Percentiles rank a stretch among this genome's conserved stretches.
phyloP scores from a whole-genome alignment of 2,797 vertebrate genomes.

The Manis crassicaudata region DNA sequence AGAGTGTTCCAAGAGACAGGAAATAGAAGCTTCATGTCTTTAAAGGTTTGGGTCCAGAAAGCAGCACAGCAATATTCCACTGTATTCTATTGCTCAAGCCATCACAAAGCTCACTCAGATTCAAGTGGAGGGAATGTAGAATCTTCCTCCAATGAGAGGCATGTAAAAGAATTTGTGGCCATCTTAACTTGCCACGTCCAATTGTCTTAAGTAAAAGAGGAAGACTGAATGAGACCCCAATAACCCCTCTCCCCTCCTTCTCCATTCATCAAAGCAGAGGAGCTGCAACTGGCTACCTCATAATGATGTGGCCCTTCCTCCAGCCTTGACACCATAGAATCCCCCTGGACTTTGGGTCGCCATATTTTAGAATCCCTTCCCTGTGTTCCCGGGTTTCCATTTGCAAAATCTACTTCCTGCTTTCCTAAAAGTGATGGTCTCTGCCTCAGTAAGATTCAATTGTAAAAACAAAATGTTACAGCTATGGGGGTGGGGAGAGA shows the following conservation, averaged over 20 bases:
- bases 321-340: neutral
- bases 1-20: neutral
- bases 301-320: neutral
- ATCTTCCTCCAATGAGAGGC: neutral
- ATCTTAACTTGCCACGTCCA: neutral
- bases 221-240: neutral
- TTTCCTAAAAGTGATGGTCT: slow-evolving; percentile 29
- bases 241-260: neutral
- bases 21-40: neutral
- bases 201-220: neutral
- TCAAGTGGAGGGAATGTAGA: neutral
- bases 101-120: neutral
- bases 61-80: neutral
- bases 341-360: neutral
- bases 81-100: neutral
- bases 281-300: neutral
- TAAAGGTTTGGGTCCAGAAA: neutral
- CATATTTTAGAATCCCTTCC: neutral
- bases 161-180: neutral
- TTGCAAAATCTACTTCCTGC: neutral
- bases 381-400: neutral
- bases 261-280: neutral
- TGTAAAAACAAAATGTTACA: neutral
- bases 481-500: neutral
- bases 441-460: neutral